Conservation (phyloP, 2,888 invertebrate genomes). For the Acronicta leporina region DNA sequence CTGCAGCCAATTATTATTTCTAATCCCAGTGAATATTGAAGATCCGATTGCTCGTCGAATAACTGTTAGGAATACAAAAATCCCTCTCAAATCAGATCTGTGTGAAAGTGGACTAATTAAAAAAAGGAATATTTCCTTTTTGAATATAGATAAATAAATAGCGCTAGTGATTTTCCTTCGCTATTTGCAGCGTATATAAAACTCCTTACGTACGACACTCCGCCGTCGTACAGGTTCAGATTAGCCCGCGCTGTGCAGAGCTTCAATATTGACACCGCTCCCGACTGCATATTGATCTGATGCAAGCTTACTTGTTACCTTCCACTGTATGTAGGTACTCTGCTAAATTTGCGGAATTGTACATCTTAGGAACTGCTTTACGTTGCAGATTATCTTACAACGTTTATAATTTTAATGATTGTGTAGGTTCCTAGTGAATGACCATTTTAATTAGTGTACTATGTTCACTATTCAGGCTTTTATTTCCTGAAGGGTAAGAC, state of each 20-base stretch:
- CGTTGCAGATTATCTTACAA: too few species aligned
- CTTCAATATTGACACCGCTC: constrained; percentile 44
- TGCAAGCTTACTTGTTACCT: constrained; percentile 13
- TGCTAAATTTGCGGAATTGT: not conserved
- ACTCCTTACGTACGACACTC: not conserved
- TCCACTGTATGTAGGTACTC: not conserved
- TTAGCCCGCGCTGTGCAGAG: constrained; percentile 42
- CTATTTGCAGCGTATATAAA: constrained; percentile 11
- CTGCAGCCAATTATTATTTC: too few species aligned
- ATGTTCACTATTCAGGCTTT: too few species aligned
- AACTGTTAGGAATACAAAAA: too few species aligned
- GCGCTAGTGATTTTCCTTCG: constrained; percentile 6
- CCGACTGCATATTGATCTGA: constrained; percentile 41
- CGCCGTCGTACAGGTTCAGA: constrained; percentile 22
- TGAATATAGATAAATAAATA: constrained; percentile 17
- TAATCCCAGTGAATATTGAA: too few species aligned
- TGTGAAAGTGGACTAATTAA: too few species aligned
- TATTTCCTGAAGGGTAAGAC: too few species aligned
- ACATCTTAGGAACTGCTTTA: not conserved
- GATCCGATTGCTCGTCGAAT: too few species aligned
- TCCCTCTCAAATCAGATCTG: too few species aligned
- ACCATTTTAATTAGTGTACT: too few species aligned
- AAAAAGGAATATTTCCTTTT: not conserved
- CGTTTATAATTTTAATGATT: too few species aligned
- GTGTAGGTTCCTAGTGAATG: too few species aligned